These are phyloP conservation scores for Beroe ovata DNA, from an alignment of 37 sponge, comb jelly and placozoan genomes.

Conservation along the genomic window DNA sequence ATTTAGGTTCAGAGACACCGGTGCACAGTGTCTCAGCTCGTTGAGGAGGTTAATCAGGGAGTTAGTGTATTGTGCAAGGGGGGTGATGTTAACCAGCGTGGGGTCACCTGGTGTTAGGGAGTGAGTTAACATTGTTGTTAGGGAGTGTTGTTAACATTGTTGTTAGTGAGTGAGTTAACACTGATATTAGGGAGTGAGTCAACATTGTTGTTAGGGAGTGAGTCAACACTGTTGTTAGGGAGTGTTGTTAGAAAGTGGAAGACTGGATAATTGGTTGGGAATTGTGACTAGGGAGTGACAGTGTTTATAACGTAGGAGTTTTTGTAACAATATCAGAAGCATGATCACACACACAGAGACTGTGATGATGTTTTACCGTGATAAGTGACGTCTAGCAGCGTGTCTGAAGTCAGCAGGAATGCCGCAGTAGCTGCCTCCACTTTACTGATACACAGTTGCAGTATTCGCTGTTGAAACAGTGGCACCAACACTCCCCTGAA, in stretches of 20 bases:
- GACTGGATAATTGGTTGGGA: too few species aligned
- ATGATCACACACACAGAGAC: too few species aligned
- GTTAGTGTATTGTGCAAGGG: slow-evolving; percentile 52
- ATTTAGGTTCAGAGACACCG: background rate
- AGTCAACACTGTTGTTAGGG: too few species aligned
- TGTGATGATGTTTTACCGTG: slow-evolving; percentile 6
- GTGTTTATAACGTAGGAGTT: too few species aligned
- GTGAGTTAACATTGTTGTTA: too few species aligned
- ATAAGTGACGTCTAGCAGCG: slow-evolving; percentile 6
- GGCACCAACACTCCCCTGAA: slow-evolving; percentile 36
- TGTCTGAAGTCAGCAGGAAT: background rate
- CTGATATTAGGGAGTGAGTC: too few species aligned
- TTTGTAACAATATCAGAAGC: too few species aligned
- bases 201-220: too few species aligned
- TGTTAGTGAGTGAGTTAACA: too few species aligned
- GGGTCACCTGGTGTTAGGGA: slow-evolving; percentile 13
- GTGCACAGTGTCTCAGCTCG: slow-evolving; percentile 66
- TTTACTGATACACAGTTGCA: background rate
- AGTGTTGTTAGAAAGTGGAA: too few species aligned
- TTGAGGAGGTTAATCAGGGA: slow-evolving; percentile 20
- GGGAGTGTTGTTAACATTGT: too few species aligned
- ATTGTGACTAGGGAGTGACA: too few species aligned
- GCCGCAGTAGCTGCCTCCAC: background rate
- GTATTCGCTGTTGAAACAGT: slow-evolving; percentile 24
- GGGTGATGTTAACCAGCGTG: background rate